These are phyloP conservation scores for Xiphophorus couchianus DNA, from an alignment of 2,113 vertebrate species.

Conservation along the genomic window DNA sequence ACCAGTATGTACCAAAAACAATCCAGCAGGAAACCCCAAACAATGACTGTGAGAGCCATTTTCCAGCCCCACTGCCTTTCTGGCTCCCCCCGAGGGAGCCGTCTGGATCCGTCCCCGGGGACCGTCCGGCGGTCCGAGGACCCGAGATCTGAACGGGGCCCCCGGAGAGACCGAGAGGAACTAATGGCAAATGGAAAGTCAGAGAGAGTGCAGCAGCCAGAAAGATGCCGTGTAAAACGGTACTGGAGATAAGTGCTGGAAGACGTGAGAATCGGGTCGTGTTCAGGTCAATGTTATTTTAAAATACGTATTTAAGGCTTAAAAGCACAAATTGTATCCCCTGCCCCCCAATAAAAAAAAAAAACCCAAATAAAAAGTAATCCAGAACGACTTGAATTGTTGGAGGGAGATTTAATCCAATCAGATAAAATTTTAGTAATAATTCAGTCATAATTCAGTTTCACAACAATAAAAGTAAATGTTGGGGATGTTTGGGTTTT, in stretches of 20 bases:
- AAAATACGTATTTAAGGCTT: not conserved
- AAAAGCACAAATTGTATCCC: too few species aligned
- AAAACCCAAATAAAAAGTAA: too few species aligned
- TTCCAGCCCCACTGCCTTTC: not conserved
- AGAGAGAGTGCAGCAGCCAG: not conserved
- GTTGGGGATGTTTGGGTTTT: too few species aligned
- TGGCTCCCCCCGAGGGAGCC: not conserved
- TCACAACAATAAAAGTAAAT: too few species aligned
- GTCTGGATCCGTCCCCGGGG: constrained; percentile 14
- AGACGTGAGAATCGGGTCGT: not conserved
- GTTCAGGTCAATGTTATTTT: not conserved
- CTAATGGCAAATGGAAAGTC: not conserved
- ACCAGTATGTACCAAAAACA: constrained; percentile 50
- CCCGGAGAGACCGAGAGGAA: not conserved
- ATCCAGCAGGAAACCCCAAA: constrained; percentile 59
- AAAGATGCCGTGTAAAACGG: not conserved
- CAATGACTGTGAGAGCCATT: constrained; percentile 45
- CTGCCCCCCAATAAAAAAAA: too few species aligned
- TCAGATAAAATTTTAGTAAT: too few species aligned
- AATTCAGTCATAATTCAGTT: too few species aligned
- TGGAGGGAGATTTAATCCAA: too few species aligned
- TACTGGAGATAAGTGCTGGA: not conserved
- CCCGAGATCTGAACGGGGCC: not conserved
- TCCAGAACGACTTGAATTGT: too few species aligned
- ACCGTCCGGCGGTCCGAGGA: constrained; percentile 16